Evolutionary conservation across 1,140 invertebrate species (phyloP), one percentile per base, ranked within the genome.

Genomic region (Wiebesia pumilae): DNA sequence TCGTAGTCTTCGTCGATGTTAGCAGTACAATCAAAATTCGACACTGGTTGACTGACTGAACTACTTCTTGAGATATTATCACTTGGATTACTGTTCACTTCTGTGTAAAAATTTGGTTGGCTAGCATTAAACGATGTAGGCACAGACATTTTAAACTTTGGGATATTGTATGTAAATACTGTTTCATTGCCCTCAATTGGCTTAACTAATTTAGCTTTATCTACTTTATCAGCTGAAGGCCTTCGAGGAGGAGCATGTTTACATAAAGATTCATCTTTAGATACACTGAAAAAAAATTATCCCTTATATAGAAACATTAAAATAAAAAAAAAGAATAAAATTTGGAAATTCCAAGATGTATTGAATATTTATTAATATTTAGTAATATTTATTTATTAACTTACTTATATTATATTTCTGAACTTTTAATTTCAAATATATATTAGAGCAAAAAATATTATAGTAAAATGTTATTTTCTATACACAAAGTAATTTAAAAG

Each of bases 1-100:
- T 94, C 93, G 33, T 94, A 94, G 88, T 94, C 93, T 89, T 94
- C 93, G 47, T 94, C 93, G 82, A 94, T 91, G 78, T 90, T 92
- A 62, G 91, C 90, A 85, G 91, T 91, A 79, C 91, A 90, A 89
- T 90, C 86, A 78, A 92, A 93, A 75, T 92, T 93, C 54, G 91
- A 90, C 62, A 91, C 91, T 51, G 91, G 85, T 67, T 91, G 90
- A 86, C 91, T 91, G 67, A 85, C 88, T 33, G 88, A 54, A 47
- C n/a, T n/a, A 81, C 86, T 83, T 81, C 27, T 88, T 43, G 88
- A 75, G 54, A 88, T 58, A 54, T 89, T 90, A 81, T 85, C 89
- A 86, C 87, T 90, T 69, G 90, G 71, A 87, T 91, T 92, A 58
- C 90, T 89, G 87, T 93, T 93, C 73, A 94, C 83, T 90, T 94